Conservation (phyloP, 2,797 vertebrate species). For the Macrochelys suwanniensis region DNA sequence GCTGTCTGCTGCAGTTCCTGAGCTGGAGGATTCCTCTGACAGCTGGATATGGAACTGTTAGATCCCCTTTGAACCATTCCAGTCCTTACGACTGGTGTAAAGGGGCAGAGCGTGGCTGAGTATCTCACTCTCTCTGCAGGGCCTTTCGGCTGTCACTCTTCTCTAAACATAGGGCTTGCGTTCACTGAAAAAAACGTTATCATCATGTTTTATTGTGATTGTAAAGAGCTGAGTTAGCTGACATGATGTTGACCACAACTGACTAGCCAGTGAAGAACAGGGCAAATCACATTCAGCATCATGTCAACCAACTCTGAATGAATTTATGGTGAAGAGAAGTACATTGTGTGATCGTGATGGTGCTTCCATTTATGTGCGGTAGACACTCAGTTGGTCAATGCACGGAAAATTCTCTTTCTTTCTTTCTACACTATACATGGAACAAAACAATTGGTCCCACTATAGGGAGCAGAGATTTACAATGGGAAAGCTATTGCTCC, state of each 20-base stretch:
- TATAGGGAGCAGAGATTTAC: not conserved
- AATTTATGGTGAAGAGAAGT: not conserved
- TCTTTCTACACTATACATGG: accelerated
- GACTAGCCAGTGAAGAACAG: not conserved
- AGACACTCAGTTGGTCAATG: not conserved
- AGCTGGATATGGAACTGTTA: not conserved
- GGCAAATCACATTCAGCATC: not conserved
- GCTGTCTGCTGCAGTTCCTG: not conserved
- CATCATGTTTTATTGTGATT: too few relatives aligned
- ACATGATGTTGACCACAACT: not conserved
- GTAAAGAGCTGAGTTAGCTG: not conserved
- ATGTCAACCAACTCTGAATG: not conserved
- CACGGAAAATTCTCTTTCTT: not conserved
- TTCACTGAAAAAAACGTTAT: not conserved
- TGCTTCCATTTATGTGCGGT: not conserved
- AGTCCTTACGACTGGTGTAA: not conserved
- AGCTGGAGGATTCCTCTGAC: not conserved
- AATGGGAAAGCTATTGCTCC: not conserved
- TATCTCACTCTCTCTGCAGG: not conserved
- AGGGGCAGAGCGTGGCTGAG: accelerated
- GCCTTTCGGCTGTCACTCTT: not conserved
- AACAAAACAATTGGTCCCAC: not conserved
- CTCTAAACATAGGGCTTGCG: not conserved
- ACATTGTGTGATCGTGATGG: not conserved
- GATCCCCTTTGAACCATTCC: not conserved